These are phyloP conservation scores for Gorsachius goisagi DNA, from an alignment of 2,113 vertebrate genomes.

Conservation along the genomic window DNA sequence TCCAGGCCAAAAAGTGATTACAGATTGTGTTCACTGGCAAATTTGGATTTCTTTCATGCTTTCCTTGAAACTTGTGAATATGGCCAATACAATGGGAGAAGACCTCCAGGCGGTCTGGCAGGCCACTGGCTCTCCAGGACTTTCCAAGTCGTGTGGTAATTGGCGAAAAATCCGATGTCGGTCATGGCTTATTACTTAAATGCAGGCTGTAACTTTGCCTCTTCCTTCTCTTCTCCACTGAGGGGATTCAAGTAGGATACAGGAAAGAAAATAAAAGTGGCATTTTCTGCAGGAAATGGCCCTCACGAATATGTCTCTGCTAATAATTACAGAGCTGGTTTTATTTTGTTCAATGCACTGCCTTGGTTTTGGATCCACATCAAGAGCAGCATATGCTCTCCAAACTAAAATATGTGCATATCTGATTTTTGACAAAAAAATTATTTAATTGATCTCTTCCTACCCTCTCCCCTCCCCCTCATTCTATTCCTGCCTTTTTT, in stretches of 20 bases:
- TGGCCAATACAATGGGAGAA: background rate
- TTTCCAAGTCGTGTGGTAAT: background rate
- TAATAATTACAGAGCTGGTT: conserved; percentile 55
- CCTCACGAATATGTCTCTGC: background rate
- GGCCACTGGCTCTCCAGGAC: background rate
- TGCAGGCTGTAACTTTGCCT: background rate
- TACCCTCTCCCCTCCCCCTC: background rate
- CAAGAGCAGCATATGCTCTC: conserved; percentile 49
- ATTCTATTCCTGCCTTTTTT: conserved; percentile 34
- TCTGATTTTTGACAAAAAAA: conserved; percentile 62
- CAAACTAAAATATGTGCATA: conserved; percentile 61
- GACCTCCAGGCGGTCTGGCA: background rate
- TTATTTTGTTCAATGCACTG: conserved; percentile 32
- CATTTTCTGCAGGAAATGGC: conserved; percentile 31
- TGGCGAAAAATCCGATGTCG: rapidly evolving
- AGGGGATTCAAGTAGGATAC: background rate
- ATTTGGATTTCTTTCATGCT: background rate
- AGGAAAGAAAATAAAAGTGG: conserved; percentile 40
- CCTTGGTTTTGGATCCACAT: conserved; percentile 44
- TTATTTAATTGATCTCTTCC: conserved; percentile 63
- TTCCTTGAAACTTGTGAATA: background rate
- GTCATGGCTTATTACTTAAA: background rate
- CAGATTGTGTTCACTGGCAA: background rate
- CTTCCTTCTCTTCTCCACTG: background rate
- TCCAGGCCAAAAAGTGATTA: background rate